Evolutionary conservation across 1,140 invertebrate genomes (phyloP).

Genomic region (Pseudomyrmex cubaensis): DNA sequence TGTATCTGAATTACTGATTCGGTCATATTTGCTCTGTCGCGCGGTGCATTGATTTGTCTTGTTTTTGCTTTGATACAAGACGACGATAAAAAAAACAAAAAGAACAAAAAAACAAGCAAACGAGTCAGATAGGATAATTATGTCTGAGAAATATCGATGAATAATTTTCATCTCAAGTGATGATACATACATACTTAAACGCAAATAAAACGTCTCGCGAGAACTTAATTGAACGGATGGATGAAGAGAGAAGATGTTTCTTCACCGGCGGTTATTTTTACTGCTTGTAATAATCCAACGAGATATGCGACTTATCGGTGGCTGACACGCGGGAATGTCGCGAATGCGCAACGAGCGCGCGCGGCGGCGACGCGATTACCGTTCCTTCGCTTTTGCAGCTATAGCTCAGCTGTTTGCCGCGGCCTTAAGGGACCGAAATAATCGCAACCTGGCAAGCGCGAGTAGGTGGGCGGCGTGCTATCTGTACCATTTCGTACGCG

Average conservation of each 20-base stretch:
- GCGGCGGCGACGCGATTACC: not conserved
- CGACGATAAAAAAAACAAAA: too few species aligned
- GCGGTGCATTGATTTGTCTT: too few species aligned
- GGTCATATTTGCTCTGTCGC: too few species aligned
- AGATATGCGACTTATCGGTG: not conserved
- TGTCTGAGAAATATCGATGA: not conserved
- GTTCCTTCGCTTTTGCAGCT: conserved; percentile 20
- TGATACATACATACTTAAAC: not conserved
- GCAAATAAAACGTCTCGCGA: not conserved
- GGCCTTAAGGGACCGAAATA: conserved; percentile 69
- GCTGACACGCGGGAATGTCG: conserved; percentile 26
- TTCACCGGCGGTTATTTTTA: not conserved
- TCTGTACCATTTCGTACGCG: conserved; percentile 5
- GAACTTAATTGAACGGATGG: too few species aligned
- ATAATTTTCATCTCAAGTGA: not conserved
- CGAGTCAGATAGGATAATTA: too few species aligned
- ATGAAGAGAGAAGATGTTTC: not conserved
- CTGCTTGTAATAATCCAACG: not conserved
- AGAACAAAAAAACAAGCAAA: too few species aligned
- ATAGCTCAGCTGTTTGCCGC: conserved; percentile 42
- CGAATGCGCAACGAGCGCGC: conserved; percentile 29
- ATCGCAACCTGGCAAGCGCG: conserved; percentile 60
- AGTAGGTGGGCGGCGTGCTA: conserved; percentile 59
- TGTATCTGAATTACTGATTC: too few species aligned
- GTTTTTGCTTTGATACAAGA: too few species aligned